These are phyloP conservation scores for Epinephelus coioides DNA, from an alignment of 2,797 vertebrate genomes.

Conservation along the genomic window DNA sequence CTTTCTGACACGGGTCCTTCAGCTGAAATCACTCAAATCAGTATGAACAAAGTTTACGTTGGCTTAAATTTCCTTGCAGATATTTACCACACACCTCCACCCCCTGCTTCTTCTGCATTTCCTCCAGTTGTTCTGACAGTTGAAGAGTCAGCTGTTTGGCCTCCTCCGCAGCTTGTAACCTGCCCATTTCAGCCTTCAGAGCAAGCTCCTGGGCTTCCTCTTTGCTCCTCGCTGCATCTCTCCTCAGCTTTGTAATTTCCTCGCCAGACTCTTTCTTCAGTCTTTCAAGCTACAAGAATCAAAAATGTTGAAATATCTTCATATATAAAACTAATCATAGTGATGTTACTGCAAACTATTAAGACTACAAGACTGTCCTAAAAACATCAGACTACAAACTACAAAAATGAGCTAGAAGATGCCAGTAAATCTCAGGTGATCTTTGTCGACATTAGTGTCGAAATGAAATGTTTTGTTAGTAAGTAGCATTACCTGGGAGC, in stretches of 20 bases:
- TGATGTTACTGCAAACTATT: not conserved
- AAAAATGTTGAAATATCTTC: slow-evolving; percentile 21
- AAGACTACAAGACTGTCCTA: slow-evolving; percentile 14
- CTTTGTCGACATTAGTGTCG: slow-evolving; percentile 17
- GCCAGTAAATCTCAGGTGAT: slow-evolving; percentile 38
- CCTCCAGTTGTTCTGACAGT: slow-evolving; percentile 69
- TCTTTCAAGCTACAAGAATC: slow-evolving; percentile 71
- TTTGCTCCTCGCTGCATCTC: slow-evolving; percentile 61
- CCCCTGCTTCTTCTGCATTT: slow-evolving; percentile 68
- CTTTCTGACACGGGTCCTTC: slow-evolving; percentile 20
- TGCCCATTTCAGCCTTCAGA: slow-evolving; percentile 68
- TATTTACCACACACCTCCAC: slow-evolving; percentile 66
- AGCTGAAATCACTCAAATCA: slow-evolving; percentile 23
- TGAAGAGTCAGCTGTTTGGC: slow-evolving; percentile 61
- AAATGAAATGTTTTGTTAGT: slow-evolving; percentile 66
- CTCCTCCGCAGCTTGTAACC: slow-evolving; percentile 67
- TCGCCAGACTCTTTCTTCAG: slow-evolving; percentile 72
- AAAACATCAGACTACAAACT: slow-evolving; percentile 22
- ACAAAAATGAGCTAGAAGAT: slow-evolving; percentile 27
- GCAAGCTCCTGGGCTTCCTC: slow-evolving; percentile 67
- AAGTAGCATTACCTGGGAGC: slow-evolving; percentile 78
- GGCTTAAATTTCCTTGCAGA: slow-evolving; percentile 21
- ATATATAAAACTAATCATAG: not conserved
- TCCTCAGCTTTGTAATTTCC: slow-evolving; percentile 71
- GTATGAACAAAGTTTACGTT: slow-evolving; percentile 22